phyloP scores from a whole-genome alignment of 2,888 invertebrate genomes.

The Bombyx huttoni region DNA sequence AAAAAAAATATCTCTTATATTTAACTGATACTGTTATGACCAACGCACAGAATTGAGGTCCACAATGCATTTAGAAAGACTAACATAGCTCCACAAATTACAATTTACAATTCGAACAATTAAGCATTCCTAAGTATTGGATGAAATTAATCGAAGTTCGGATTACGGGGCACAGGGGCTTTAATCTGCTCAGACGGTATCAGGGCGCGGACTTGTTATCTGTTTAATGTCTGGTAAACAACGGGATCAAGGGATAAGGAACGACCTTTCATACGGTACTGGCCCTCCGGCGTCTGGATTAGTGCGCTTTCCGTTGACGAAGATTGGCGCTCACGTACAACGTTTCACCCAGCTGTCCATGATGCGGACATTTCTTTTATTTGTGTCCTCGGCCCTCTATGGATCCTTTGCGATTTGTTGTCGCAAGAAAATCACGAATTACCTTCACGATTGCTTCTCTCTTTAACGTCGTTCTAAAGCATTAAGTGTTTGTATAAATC shows the following conservation, averaged over 20 bases:
- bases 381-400: neutral
- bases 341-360: conserved; percentile 20
- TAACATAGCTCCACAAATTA: conserved; percentile 22
- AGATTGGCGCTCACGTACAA: conserved; percentile 52
- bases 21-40: too few species aligned
- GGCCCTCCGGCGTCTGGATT: conserved; percentile 65
- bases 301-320: conserved; percentile 42
- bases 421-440: neutral
- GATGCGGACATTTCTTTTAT: neutral
- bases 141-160: conserved; percentile 71
- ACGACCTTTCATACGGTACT: conserved; percentile 63
- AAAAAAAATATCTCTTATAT: too few species aligned
- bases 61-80: neutral
- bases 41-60: too few species aligned
- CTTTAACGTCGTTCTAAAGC: neutral
- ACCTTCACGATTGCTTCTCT: neutral
- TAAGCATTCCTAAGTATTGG: conserved; percentile 61
- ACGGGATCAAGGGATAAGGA: conserved; percentile 72
- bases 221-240: conserved; percentile 75
- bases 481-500: neutral
- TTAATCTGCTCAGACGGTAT: conserved; percentile 67
- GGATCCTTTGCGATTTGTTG: neutral
- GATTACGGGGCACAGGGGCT: conserved; percentile 60
- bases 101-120: conserved; percentile 39
- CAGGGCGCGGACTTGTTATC: conserved; percentile 71